Base-by-base conservation (phyloP, 2,888 invertebrate genomes). In the Ectemnius lituratus region DNA sequence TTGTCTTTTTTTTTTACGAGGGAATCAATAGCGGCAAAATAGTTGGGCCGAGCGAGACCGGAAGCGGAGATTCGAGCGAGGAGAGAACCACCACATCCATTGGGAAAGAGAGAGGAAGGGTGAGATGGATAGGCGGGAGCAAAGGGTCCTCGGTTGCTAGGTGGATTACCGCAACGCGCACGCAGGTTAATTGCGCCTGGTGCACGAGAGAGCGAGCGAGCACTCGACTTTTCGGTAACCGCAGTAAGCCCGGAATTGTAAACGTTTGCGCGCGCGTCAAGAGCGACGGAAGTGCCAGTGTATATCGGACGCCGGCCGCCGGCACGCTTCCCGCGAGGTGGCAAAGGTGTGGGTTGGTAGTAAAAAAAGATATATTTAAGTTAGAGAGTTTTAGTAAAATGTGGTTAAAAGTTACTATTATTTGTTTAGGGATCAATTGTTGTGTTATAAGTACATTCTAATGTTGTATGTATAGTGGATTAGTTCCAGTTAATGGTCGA, bases 161-260 rank as follows among this genome's bases (percentile, higher is more conserved):
- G 14, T 49, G 63, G 63, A 63, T 73, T 69, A 56, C 28, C 62
- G 46, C 27, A 46, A 60, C 37, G 57, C 23, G 56, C 62, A 62
- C 14, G 14, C 58, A 18, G 58, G 58, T 77, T 77, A 76, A 77
- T 76, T 67, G 77, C 58, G 58, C 62, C 37, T 37, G 11, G 68
- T 62, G 72, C 62, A 68, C 56, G 60, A 73, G 73, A 68, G 62
- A 49, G 67, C 73, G 63, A 49, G 57, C 56, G 69, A 27, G 16
- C 59, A 11, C 52, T 23, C 52, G 68, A n/a, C 49, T 52, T 37
- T 60, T 56, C 49, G 46, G 37, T 37, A 37, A 37, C 37, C 37
- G 37, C 37, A 37, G 37, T 37, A 37, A 37, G 67, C 28, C 62
- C 65, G 57, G 66, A 79, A 71, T 68, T 70, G 20, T 72, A 14